Evolutionary conservation across 2,797 vertebrate species (phyloP), one percentile per base, ranked within the genome.

Genomic region (Tauraco hartlaubi): DNA sequence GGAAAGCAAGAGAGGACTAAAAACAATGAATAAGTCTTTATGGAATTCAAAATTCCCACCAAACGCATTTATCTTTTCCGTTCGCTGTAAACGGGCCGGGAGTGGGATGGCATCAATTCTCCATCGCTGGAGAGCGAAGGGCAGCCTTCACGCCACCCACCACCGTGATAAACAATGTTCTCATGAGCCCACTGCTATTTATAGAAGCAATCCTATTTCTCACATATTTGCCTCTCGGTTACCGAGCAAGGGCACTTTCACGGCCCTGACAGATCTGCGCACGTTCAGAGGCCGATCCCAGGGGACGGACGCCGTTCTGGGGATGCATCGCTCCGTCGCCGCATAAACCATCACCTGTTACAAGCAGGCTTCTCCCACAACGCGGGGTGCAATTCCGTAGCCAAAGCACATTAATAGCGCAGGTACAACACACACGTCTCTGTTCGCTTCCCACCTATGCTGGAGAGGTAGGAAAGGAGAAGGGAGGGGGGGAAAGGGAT

Each of bases 171-270:
- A 96, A 95, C 92, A 90, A 63, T 44, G 71, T 96, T 94, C 96
- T 95, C 94, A 96, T 75, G 87, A 94, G 92, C 91, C 87, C 2
- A 5, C 52, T 69, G 72, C 96, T 97, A 96, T 97, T 96, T 96
- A 96, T 97, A 93, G 92, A 84, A 86, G 92, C 67, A 48, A 93
- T 94, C 94, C 92, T 85, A 54, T 95, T 96, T 94, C 96, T 97
- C 94, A 94, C 94, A 67, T 72, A 88, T 95, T 93, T 96, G 95
- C 95, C 94, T 96, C 92, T 84, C 90, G 16, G 85, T 95, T 95
- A 88, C 91, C 12, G 88, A 92, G 82, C 95, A 96, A 95, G 83
- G 90, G 94, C 95, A 92, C 83, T 94, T 89, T 92, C 73, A 64
- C 29, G 61, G 84, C 87, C 92, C 90, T 92, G 95, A 94, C 52